phyloP scores from a whole-genome alignment of 2,113 vertebrate species.

The Trochalopteron elliotii region DNA sequence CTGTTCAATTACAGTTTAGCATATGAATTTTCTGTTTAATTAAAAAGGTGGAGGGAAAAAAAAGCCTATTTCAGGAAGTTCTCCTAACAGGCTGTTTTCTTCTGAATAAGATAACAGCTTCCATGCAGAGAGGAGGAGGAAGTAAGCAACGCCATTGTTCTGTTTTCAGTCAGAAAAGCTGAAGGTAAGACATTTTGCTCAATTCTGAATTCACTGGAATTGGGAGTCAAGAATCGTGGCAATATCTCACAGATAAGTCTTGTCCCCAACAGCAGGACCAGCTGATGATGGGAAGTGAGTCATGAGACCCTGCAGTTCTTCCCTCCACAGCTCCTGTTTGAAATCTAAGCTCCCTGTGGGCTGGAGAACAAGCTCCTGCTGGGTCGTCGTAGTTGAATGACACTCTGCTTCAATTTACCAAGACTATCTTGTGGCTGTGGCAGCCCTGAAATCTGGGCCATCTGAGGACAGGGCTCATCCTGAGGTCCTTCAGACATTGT shows the following conservation, averaged over 20 bases:
- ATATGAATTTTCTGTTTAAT: neutral
- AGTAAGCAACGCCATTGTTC: neutral
- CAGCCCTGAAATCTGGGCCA: neutral
- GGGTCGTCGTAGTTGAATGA: neutral
- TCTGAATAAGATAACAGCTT: neutral
- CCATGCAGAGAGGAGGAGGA: neutral
- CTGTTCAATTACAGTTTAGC: neutral
- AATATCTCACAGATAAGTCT: neutral
- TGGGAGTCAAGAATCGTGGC: neutral
- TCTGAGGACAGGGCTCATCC: neutral
- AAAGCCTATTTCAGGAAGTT: neutral
- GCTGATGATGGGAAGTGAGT: neutral
- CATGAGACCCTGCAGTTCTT: neutral
- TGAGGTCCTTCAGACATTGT: neutral
- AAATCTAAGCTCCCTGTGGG: neutral
- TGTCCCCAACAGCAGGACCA: neutral
- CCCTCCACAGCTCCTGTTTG: neutral
- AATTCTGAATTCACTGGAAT: neutral
- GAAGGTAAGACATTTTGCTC: neutral
- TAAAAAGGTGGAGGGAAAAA: neutral
- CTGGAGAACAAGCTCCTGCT: neutral
- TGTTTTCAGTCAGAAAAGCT: neutral
- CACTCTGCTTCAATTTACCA: neutral
- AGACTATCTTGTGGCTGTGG: neutral
- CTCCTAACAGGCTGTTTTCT: neutral